Evolutionary conservation across 2,113 vertebrate genomes (phyloP), one percentile per base, ranked within the genome.

Genomic region (Elaphurus davidianus): DNA sequence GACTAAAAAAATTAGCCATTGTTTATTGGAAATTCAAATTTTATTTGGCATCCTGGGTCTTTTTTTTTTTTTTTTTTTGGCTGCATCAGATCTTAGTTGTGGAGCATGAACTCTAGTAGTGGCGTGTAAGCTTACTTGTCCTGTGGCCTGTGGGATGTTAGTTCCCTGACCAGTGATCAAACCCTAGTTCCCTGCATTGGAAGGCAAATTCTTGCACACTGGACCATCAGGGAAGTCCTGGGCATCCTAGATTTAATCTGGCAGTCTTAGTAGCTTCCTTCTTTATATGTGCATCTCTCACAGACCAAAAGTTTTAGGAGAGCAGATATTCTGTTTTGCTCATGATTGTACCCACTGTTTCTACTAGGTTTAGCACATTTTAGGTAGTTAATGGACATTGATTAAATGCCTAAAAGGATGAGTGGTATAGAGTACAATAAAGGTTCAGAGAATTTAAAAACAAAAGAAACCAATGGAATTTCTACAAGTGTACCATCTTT

Each of bases 1-100:
- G 12, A 87, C 36, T 74, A 55, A 93, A 52, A 92, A 92, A 40
- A 25, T 36, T 52, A 45, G 43, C 50, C 27, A 40, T 33, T 89
- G 27, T 90, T 96, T 76, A 83, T 94, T 67, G 94, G 14, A 84
- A 79, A 94, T 90, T 90, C 27, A 86, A 74, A 92, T 83, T 67
- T 71, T 30, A 40, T 33, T 84, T 57, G 82, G 57, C 27, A 28
- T 91, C 16, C 23, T 90, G 43, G 2, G 10, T 11, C 9, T 71
- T 21, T 15, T 30, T 30, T 28, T 59, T 60, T 28, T 59, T 60
- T 40, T 62, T n/a, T 74, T 76, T 76, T 76, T 27, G 71, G 23
- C 40, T 43, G 40, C 71, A 14, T 43, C 1, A 12, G 23, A 8
- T 76, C 40, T 43, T 43, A 43, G 71, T 27, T 76, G 40, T 23